Evolutionary conservation across 92 coral and sea anemone genomes (phyloP).

Genomic region (Porites lobata): DNA sequence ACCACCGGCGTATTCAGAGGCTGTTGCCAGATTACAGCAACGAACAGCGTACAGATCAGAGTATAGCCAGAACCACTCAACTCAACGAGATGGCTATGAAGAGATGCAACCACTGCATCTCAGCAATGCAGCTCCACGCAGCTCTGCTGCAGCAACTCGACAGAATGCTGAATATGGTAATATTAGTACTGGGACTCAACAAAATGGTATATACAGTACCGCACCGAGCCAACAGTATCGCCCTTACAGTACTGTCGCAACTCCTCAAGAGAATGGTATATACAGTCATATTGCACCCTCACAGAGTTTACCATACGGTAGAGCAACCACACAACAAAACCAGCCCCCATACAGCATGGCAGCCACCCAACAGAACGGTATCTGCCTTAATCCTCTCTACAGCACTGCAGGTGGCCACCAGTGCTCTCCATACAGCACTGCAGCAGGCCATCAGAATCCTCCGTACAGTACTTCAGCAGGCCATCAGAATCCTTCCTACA

Average conservation of each 20-base stretch:
- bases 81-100: constrained; percentile 23
- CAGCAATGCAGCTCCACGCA: background rate
- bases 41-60: constrained; percentile 9
- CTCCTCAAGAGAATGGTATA: background rate
- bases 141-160: constrained; percentile 2
- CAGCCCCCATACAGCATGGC: background rate
- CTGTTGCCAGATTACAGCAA: constrained; percentile 12
- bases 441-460: background rate
- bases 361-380: background rate
- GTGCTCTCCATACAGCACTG: background rate
- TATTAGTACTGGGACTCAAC: background rate
- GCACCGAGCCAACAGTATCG: constrained; percentile 9
- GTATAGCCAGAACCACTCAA: constrained; percentile 12
- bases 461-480: background rate
- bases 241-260: background rate
- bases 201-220: constrained; percentile 7
- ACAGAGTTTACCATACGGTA: background rate
- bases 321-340: constrained; percentile 8
- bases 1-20: constrained; percentile 16
- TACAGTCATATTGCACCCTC: background rate
- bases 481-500: background rate
- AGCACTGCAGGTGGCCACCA: background rate
- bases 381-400: background rate
- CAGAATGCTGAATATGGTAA: background rate
- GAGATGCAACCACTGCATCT: constrained; percentile 28